Percentiles rank a stretch among this genome's conserved stretches.
phyloP scores from a whole-genome alignment of 2,113 vertebrate genomes.

The Calyptommatus sinebrachiatus region DNA sequence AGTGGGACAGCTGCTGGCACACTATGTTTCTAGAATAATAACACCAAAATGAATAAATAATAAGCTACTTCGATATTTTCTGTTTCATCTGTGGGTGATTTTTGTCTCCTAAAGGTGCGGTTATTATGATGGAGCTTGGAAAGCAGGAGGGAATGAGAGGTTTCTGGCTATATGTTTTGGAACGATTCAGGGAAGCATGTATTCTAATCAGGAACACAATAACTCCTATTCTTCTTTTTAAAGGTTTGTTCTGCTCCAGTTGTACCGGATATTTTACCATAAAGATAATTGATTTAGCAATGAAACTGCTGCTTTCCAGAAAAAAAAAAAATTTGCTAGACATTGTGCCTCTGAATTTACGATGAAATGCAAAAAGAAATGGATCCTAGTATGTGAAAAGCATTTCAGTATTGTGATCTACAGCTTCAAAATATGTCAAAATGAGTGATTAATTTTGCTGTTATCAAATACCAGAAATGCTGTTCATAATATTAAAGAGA shows the following conservation, averaged over 20 bases:
- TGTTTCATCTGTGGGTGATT: background rate
- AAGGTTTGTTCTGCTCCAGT: background rate
- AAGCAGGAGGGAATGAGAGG: background rate
- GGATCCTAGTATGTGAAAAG: conserved; percentile 18
- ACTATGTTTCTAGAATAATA: background rate
- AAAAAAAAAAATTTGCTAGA: conserved; percentile 9
- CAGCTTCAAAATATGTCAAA: conserved; percentile 32
- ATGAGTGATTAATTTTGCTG: conserved; percentile 36
- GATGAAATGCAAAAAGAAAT: conserved; percentile 20
- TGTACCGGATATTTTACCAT: conserved; percentile 1
- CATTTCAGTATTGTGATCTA: conserved; percentile 8
- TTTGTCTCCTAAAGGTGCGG: background rate
- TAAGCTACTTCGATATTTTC: background rate
- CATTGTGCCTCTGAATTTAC: conserved; percentile 17
- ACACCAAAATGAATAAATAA: background rate
- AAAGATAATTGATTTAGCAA: conserved; percentile 5
- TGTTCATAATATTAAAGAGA: conserved; percentile 32
- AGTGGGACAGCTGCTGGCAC: no score
- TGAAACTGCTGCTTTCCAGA: conserved; percentile 18
- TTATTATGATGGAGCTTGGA: background rate
- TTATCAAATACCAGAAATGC: conserved; percentile 42
- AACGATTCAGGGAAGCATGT: background rate
- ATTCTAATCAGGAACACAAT: background rate
- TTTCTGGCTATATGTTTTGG: background rate
- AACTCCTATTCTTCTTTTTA: background rate